Base-by-base conservation (phyloP, 1,140 invertebrate genomes). In the Zaprionus ornatus region DNA sequence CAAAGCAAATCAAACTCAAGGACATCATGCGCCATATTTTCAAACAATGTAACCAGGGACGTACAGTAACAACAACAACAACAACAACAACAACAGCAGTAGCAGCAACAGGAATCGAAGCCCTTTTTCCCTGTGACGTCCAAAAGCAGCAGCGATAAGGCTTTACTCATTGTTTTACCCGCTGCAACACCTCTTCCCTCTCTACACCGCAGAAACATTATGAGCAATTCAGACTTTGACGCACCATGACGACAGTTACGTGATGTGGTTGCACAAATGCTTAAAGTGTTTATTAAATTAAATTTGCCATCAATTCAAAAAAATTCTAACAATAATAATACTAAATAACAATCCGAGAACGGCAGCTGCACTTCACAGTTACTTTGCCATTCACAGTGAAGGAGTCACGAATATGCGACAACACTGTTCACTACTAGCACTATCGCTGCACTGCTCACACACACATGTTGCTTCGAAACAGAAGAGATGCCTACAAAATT, bases 121-220 rank as follows among this genome's bases (percentile, higher is more conserved):
- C 64, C 59, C 56, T 68, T 69, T 74, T 50, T 54, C 17, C 10
- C 29, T 32, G 29, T 42, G 73, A 77, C 63, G 73, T 71, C 40
- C 62, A 57, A 25, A 32, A 12, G 67, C 55, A n/a, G 62, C 62
- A 54, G 42, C 56, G 74, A 72, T 72, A 71, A 71, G 74, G 48
- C 62, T 97, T 61, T 65, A 32, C 52, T 45, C 59, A 59, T 76
- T 66, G 56, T 66, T 67, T 72, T 42, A 50, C 23, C 37, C 7
- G 40, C n/a, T 17, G 40, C 40, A 42, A 7, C 40, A 42, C 40
- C 5, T 7, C 40, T 2, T 2, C 7, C 40, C 40, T 17, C n/a
- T 3, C n/a, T 45, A 7, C 21, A 10, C 9, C 9, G 9, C 32
- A 37, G 12, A 40, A 64, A 15, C 23, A 55, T 54, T 64, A 42